Conservation (phyloP, 2,888 invertebrate genomes). For the Himalopsyche kuldschensis region DNA sequence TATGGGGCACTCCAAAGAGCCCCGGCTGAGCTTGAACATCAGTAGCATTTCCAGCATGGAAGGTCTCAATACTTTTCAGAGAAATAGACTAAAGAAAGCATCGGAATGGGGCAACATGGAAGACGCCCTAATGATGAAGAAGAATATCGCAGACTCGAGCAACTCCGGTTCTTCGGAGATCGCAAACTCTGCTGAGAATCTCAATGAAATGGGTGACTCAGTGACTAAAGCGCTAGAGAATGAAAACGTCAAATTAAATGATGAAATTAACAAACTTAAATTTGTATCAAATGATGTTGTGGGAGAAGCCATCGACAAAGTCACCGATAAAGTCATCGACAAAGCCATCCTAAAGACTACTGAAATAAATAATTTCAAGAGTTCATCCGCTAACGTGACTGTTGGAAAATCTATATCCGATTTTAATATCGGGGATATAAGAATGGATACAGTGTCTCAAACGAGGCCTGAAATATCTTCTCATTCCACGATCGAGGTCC, state of each 20-base stretch:
- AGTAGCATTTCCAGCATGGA: conserved; percentile 60
- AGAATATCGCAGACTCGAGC: conserved; percentile 47
- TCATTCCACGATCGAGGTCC: not conserved
- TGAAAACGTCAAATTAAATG: conserved; percentile 42
- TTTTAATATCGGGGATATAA: not conserved
- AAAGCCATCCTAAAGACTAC: conserved; percentile 44
- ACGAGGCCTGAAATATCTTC: not conserved
- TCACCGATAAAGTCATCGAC: conserved; percentile 13
- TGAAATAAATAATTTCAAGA: conserved; percentile 43
- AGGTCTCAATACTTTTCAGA: conserved; percentile 68
- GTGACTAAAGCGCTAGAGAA: conserved; percentile 38
- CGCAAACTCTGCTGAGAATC: conserved; percentile 35
- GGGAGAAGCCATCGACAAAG: conserved; percentile 20
- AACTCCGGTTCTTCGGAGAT: conserved; percentile 56
- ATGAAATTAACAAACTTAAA: conserved; percentile 35
- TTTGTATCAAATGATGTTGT: conserved; percentile 12
- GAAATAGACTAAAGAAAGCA: conserved; percentile 70
- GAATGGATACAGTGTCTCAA: not conserved
- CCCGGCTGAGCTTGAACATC: conserved; percentile 58
- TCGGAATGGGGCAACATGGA: conserved; percentile 77
- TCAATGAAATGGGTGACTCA: conserved; percentile 18
- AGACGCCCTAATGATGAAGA: conserved; percentile 69
- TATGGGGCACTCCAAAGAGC: conserved; percentile 58
- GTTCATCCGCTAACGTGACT: conserved; percentile 41
- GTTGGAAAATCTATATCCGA: conserved; percentile 43